These are phyloP conservation scores for Diadromus collaris DNA, from an alignment of 2,888 invertebrate genomes.

Conservation along the genomic window DNA sequence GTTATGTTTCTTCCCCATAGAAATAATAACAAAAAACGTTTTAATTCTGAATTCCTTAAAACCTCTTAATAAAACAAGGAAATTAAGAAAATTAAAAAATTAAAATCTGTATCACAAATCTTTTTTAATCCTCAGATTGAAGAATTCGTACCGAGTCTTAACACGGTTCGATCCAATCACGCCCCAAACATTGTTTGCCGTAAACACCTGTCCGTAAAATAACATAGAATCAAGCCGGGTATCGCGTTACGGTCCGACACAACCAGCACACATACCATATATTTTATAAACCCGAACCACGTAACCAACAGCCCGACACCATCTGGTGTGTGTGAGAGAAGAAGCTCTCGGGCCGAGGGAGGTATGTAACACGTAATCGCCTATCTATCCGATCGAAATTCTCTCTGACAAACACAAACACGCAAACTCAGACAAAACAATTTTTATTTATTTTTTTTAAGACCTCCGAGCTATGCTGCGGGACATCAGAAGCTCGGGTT, in stretches of 20 bases:
- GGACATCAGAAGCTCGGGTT: neutral
- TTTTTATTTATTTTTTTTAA: neutral
- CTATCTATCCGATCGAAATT: constrained; percentile 31
- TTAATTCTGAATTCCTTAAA: too few relatives aligned
- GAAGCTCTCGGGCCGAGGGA: neutral
- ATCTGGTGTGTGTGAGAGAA: constrained; percentile 16
- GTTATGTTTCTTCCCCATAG: too few relatives aligned
- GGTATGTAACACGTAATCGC: constrained; percentile 22
- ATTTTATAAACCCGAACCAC: neutral
- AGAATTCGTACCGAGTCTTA: neutral
- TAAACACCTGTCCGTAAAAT: constrained; percentile 68
- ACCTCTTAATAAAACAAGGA: too few relatives aligned
- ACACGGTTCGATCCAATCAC: constrained; percentile 63
- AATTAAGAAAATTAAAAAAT: neutral
- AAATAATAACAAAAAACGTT: too few relatives aligned
- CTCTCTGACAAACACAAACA: constrained; percentile 24
- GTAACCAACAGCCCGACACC: neutral
- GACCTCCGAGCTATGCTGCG: neutral
- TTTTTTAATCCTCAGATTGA: neutral
- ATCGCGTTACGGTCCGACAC: constrained; percentile 69
- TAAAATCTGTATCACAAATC: neutral
- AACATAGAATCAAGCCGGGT: constrained; percentile 70
- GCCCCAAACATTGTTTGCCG: constrained; percentile 67
- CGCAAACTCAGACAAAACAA: neutral
- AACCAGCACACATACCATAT: constrained; percentile 21